Percentiles rank a stretch among this genome's conserved stretches.
These are phyloP conservation scores for Temnothorax rugatulus DNA, from an alignment of 2,888 invertebrate genomes.

Conservation along the genomic window DNA sequence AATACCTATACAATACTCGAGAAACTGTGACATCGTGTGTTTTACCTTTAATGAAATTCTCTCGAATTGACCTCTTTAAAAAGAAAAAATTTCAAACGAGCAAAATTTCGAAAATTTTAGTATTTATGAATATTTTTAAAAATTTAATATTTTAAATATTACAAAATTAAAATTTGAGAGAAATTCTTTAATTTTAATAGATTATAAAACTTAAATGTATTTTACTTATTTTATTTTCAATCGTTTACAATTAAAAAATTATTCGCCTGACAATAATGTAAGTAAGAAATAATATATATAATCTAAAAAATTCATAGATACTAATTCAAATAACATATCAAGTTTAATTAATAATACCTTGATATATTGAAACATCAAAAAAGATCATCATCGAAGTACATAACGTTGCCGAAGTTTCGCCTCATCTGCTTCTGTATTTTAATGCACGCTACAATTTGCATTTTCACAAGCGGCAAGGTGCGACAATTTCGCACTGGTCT, in stretches of 20 bases:
- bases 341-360: not conserved
- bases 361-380: not conserved
- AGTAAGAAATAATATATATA: not conserved
- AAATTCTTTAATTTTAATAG: not conserved
- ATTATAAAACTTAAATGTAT: not conserved
- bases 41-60: not conserved
- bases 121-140: not conserved
- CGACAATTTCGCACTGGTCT: constrained; percentile 41
- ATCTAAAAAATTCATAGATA: not conserved
- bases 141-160: not conserved
- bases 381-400: not conserved
- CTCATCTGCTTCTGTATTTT: constrained; percentile 16
- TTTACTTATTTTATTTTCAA: not conserved
- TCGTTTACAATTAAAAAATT: not conserved
- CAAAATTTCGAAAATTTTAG: not conserved
- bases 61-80: not conserved
- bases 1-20: not conserved
- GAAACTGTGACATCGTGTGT: not conserved
- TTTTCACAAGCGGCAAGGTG: constrained; percentile 23
- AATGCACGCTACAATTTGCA: constrained; percentile 17
- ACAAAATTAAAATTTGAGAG: not conserved
- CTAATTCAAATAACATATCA: not conserved
- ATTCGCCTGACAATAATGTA: not conserved
- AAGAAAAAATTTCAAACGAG: not conserved
- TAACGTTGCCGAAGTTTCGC: constrained; percentile 3